Evolutionary conservation across 35 echinoderm and acorn worm genomes (phyloP).

Genomic region (Lytechinus pictus): DNA sequence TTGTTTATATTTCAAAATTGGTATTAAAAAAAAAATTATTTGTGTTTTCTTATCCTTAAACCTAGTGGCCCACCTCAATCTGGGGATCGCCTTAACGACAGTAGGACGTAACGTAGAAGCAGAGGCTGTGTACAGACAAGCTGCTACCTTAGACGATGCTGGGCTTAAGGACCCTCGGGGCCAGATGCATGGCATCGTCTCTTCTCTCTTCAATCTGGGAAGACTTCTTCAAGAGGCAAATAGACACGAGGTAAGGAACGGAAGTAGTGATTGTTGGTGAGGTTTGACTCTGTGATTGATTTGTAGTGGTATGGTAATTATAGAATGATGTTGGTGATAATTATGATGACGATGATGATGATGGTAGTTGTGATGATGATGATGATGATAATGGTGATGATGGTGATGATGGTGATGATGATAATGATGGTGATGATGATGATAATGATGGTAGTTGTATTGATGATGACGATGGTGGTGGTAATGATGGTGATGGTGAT

Average conservation of each 20-base stretch:
- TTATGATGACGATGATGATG: constrained; percentile 3
- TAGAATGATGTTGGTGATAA: constrained; percentile 15
- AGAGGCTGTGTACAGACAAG: constrained; percentile 81
- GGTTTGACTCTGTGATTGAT: too few relatives aligned
- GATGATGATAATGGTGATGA: too few relatives aligned
- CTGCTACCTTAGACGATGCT: constrained; percentile 73
- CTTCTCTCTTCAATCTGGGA: constrained; percentile 91
- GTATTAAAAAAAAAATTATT: too few relatives aligned
- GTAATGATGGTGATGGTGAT: constrained; percentile 18
- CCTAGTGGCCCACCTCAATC: constrained; percentile 92
- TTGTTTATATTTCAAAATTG: too few relatives aligned
- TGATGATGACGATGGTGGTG: background rate
- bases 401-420: too few relatives aligned
- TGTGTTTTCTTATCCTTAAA: background rate
- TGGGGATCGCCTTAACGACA: constrained; percentile 81
- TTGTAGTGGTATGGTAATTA: background rate
- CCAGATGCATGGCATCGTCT: constrained; percentile 90
- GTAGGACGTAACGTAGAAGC: constrained; percentile 72
- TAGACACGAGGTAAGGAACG: constrained; percentile 74
- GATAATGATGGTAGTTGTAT: too few relatives aligned
- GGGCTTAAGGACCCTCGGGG: constrained; percentile 90
- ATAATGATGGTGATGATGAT: too few relatives aligned
- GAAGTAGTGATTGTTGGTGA: background rate
- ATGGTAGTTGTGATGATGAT: too few relatives aligned
- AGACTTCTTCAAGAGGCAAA: constrained; percentile 87